Conservation (phyloP, 2,797 vertebrate species). For the Micromesistius poutassou region DNA sequence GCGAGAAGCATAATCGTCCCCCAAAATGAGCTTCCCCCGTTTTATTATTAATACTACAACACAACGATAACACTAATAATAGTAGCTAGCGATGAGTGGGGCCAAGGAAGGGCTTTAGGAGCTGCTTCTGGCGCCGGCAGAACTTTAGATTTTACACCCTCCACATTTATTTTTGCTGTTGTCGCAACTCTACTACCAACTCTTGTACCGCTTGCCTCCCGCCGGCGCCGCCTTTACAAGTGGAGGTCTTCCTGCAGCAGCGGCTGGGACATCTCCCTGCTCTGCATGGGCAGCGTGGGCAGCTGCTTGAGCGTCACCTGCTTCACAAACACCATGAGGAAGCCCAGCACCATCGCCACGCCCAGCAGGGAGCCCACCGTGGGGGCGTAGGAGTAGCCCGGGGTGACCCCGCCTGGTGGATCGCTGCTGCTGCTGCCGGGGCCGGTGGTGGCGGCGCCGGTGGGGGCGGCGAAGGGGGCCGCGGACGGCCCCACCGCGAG, state of each 20-base stretch:
- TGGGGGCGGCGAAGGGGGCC: constrained; percentile 26
- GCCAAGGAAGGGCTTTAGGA: constrained; percentile 28
- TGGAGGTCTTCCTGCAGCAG: constrained; percentile 78
- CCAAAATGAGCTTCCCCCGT: not conserved
- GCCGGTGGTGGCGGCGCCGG: constrained; percentile 6
- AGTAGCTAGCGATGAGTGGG: not conserved
- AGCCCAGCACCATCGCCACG: constrained; percentile 77
- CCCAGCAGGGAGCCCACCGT: constrained; percentile 80
- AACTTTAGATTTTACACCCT: constrained; percentile 17
- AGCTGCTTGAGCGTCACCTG: constrained; percentile 78
- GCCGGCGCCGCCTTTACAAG: constrained; percentile 46
- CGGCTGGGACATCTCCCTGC: constrained; percentile 83
- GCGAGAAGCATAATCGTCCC: not conserved
- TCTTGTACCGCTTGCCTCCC: too few relatives aligned
- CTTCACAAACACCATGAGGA: constrained; percentile 78
- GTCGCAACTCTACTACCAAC: too few relatives aligned
- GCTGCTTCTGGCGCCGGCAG: constrained; percentile 45
- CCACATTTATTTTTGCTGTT: not conserved
- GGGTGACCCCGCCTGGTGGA: not conserved
- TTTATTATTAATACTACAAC: not conserved
- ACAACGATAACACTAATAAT: not conserved
- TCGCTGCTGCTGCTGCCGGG: not conserved
- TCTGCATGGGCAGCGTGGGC: constrained; percentile 67
- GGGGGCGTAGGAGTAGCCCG: constrained; percentile 63
- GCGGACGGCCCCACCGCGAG: constrained; percentile 58